These are phyloP conservation scores for Dromiciops gliroides DNA, from an alignment of 2,113 vertebrate genomes.

Conservation along the genomic window DNA sequence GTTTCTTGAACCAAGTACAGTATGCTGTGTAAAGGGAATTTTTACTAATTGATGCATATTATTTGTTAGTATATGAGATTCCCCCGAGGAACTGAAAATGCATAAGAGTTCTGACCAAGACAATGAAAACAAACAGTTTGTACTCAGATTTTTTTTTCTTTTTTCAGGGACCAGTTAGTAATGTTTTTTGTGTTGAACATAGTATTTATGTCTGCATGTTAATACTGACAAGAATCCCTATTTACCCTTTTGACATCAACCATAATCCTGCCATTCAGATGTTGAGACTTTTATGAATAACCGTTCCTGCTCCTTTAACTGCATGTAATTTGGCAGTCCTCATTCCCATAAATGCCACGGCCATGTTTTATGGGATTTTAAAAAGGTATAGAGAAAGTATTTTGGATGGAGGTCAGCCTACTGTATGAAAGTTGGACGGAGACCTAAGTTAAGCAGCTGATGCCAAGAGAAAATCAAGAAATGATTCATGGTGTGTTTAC, in stretches of 20 bases:
- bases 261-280: neutral
- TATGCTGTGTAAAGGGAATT: neutral
- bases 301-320: neutral
- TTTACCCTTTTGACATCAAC: neutral
- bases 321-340: conserved; percentile 5
- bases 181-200: neutral
- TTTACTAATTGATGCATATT: neutral
- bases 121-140: neutral
- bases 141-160: neutral
- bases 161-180: neutral
- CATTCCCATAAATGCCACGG: conserved; percentile 42
- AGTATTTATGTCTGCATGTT: neutral
- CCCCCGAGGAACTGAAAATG: accelerated
- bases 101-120: neutral
- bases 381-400: conserved; percentile 44
- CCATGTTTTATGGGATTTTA: conserved; percentile 38
- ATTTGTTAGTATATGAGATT: accelerated
- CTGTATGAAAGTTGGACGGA: conserved; percentile 17
- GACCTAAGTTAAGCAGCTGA: neutral
- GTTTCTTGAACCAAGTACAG: no score
- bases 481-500: conserved; percentile 47
- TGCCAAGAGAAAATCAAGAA: conserved; percentile 52
- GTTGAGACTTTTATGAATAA: neutral
- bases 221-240: neutral
- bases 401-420: conserved; percentile 48